These are phyloP conservation scores for Galbula dea DNA, from an alignment of 2,113 vertebrate genomes.

Conservation along the genomic window DNA sequence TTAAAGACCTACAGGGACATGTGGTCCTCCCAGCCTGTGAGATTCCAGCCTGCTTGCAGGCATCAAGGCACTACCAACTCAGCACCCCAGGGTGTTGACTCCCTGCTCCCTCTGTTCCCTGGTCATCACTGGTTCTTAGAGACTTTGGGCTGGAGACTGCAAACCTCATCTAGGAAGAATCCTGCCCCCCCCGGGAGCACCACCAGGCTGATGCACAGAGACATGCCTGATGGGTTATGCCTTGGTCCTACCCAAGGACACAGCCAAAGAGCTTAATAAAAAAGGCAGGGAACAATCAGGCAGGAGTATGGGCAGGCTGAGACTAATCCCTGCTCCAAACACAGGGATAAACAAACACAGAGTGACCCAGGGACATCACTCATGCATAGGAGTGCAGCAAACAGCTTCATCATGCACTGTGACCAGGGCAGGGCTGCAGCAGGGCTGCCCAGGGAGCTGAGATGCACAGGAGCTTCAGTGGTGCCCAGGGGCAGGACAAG, in stretches of 20 bases:
- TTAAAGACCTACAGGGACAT: neutral
- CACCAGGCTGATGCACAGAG: neutral
- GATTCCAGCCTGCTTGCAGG: neutral
- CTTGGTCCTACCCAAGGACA: neutral
- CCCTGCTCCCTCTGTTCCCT: neutral
- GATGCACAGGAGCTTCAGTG: neutral
- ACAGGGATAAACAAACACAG: fast-evolving
- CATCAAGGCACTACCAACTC: fast-evolving
- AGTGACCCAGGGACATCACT: neutral
- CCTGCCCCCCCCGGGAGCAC: neutral
- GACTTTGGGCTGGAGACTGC: neutral
- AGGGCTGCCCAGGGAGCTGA: neutral
- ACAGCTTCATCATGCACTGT: fast-evolving
- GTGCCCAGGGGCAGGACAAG: too few relatives aligned
- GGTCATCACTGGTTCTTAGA: neutral
- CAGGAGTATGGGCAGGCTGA: neutral
- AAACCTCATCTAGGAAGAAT: neutral
- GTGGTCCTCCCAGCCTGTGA: fast-evolving
- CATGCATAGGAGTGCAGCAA: fast-evolving
- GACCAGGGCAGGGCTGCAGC: neutral
- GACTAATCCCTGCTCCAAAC: neutral
- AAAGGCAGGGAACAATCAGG: neutral
- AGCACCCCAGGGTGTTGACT: fast-evolving
- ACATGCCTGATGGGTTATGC: neutral
- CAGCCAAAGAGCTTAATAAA: neutral